Evolutionary conservation across 2,113 vertebrate genomes (phyloP).

Genomic region (Dasypus novemcinctus): DNA sequence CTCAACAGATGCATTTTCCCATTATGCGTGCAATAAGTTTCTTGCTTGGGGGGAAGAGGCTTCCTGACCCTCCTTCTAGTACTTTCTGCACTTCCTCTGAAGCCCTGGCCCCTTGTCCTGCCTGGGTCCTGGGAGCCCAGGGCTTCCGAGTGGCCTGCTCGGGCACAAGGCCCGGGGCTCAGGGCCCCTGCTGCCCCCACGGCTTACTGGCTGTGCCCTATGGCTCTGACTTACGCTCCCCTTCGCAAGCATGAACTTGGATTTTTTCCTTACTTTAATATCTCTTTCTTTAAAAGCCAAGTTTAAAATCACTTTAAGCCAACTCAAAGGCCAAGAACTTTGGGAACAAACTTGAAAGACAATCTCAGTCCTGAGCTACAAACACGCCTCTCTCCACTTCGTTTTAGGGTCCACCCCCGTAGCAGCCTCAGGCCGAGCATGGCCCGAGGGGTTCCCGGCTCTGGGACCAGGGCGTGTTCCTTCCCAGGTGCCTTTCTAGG

Average conservation of each 20-base stretch:
- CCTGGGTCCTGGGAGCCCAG: not conserved
- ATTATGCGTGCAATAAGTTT: not conserved
- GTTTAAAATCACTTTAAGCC: slow-evolving; percentile 26
- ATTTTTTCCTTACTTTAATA: slow-evolving; percentile 16
- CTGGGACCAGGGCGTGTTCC: not conserved
- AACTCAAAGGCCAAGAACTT: not conserved
- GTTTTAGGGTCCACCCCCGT: too few species aligned
- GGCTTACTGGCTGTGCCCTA: not conserved
- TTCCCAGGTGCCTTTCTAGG: not conserved
- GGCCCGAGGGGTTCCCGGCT: not conserved
- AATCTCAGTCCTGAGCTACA: slow-evolving; percentile 9
- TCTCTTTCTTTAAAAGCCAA: not conserved
- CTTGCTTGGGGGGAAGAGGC: not conserved
- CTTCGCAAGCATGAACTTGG: slow-evolving; percentile 40
- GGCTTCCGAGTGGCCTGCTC: not conserved
- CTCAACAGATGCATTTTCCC: not conserved
- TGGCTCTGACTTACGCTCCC: not conserved
- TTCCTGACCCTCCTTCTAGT: not conserved
- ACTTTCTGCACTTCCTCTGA: not conserved
- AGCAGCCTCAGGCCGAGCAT: not conserved
- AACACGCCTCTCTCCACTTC: not conserved
- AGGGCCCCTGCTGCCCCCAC: not conserved
- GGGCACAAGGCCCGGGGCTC: not conserved
- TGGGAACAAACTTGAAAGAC: slow-evolving; percentile 19
- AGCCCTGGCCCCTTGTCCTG: not conserved